phyloP scores from a whole-genome alignment of 2,113 vertebrate species.

The Myotis brandtii region DNA sequence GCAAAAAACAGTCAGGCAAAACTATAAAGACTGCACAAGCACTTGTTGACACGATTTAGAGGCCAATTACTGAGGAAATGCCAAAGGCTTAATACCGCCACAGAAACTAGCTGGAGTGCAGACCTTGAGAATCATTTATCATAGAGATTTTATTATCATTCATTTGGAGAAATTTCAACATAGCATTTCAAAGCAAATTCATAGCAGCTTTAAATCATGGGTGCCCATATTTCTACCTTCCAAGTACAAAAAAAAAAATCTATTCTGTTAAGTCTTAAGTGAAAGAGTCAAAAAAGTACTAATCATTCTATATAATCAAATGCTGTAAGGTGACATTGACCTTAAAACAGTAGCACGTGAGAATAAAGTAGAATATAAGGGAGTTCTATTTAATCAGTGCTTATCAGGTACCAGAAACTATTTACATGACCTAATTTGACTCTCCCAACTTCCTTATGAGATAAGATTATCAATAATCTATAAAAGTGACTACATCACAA shows the following conservation, averaged over 20 bases:
- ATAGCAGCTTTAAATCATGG: constrained; percentile 7
- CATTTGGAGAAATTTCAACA: constrained; percentile 52
- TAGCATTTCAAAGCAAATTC: not conserved
- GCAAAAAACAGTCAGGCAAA: constrained; percentile 35
- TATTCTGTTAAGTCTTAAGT: constrained; percentile 41
- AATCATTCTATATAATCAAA: constrained; percentile 8
- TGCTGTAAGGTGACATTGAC: not conserved
- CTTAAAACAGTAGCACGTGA: constrained; percentile 30
- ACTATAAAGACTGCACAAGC: constrained; percentile 4
- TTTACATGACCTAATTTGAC: not conserved
- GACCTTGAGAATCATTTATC: not conserved
- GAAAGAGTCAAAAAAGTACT: not conserved
- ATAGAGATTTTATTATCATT: constrained; percentile 45
- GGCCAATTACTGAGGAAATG: constrained; percentile 52
- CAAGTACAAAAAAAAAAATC: not conserved
- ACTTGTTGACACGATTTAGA: constrained; percentile 30
- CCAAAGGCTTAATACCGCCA: not conserved
- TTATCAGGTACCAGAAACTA: not conserved
- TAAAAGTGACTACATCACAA: constrained; percentile 42
- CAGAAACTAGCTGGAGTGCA: not conserved
- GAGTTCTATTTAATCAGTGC: not conserved
- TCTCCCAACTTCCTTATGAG: not conserved
- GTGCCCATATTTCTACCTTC: not conserved
- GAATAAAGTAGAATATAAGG: not conserved
- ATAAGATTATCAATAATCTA: constrained; percentile 25